Percentiles rank a stretch among this genome's conserved stretches.
Conservation (phyloP, 2,113 vertebrate genomes). For the Engystomops pustulosus region DNA sequence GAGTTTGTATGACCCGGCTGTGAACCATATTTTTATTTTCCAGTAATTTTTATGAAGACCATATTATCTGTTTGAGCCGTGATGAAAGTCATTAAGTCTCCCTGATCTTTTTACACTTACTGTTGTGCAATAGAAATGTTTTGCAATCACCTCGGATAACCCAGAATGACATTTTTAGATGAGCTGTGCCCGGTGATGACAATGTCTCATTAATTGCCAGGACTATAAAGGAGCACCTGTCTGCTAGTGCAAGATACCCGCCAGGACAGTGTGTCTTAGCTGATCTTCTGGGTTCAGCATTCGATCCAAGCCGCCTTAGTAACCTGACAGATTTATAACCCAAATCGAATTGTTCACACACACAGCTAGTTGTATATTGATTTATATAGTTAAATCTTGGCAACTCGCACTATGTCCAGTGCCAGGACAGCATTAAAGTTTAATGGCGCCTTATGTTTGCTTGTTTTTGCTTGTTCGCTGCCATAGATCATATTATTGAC, state of each 20-base stretch:
- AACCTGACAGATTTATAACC: slow-evolving; percentile 48
- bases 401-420: neutral
- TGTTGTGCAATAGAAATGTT: slow-evolving; percentile 34
- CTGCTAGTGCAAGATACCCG: neutral
- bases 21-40: neutral
- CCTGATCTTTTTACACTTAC: slow-evolving; percentile 13
- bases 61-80: neutral
- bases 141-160: slow-evolving; percentile 51
- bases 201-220: slow-evolving; percentile 58
- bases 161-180: slow-evolving; percentile 39
- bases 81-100: slow-evolving; percentile 3
- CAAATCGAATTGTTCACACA: slow-evolving; percentile 22
- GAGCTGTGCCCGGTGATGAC: slow-evolving; percentile 35
- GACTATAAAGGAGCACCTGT: slow-evolving; percentile 53
- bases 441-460: neutral
- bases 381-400: slow-evolving; percentile 32
- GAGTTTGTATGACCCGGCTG: too few relatives aligned
- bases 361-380: slow-evolving; percentile 40
- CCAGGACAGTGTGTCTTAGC: slow-evolving; percentile 15
- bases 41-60: neutral
- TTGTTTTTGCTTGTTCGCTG: neutral
- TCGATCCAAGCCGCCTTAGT: slow-evolving; percentile 4
- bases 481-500: neutral
- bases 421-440: neutral
- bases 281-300: neutral